Evolutionary conservation across 2,888 invertebrate genomes (phyloP).

Genomic region (Pogonocherus hispidulus): DNA sequence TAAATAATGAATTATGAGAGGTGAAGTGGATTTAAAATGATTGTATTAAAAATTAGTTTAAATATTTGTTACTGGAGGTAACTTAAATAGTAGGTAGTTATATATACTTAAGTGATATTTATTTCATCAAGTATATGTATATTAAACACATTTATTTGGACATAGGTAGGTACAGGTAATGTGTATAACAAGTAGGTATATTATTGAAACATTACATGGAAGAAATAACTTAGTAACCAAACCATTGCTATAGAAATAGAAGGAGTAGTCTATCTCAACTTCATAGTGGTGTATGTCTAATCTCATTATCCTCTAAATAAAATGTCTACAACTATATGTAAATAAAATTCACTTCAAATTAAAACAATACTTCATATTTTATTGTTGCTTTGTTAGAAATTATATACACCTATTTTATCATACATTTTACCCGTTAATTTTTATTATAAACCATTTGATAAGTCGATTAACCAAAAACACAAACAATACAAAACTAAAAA

Average conservation of each 20-base stretch:
- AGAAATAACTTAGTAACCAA: too few relatives aligned
- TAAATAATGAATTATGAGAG: constrained; percentile 54
- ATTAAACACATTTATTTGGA: constrained; percentile 26
- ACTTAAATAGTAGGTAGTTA: too few relatives aligned
- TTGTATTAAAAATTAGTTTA: constrained; percentile 55
- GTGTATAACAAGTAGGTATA: constrained; percentile 37
- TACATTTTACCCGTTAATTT: constrained; percentile 25
- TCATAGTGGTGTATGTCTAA: too few relatives aligned
- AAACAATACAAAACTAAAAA: constrained; percentile 29
- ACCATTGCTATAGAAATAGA: too few relatives aligned
- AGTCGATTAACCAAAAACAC: constrained; percentile 16
- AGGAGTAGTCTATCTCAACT: too few relatives aligned
- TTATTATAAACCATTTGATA: constrained; percentile 36
- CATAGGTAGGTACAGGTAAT: constrained; percentile 15
- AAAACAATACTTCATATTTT: too few relatives aligned
- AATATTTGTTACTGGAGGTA: constrained; percentile 58
- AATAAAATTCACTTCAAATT: too few relatives aligned
- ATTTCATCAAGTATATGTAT: constrained; percentile 39
- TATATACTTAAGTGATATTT: constrained; percentile 62
- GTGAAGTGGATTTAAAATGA: constrained; percentile 54
- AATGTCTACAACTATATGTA: too few relatives aligned
- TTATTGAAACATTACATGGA: too few relatives aligned
- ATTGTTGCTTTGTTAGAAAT: background rate
- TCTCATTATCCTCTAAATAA: too few relatives aligned
- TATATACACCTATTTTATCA: constrained; percentile 22